A percentile compares a stretch with the other conserved stretches of the same genome.
Conservation (phyloP, 2,113 vertebrate genomes). For the Perccottus glenii region DNA sequence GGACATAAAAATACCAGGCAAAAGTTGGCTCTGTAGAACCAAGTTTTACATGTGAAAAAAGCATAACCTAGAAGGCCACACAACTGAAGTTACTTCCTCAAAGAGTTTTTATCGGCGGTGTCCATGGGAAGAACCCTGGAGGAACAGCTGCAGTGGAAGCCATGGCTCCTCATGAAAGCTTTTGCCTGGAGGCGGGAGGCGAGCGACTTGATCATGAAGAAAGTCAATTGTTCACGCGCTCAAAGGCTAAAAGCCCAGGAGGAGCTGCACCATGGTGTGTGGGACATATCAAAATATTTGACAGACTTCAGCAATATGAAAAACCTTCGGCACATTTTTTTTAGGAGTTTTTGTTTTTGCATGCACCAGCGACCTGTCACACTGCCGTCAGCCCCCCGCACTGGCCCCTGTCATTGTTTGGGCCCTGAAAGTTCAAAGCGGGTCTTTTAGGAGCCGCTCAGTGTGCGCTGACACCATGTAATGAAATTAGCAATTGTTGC, state of each 20-base stretch:
- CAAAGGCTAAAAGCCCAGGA: slow-evolving; percentile 88
- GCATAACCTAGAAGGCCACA: slow-evolving; percentile 60
- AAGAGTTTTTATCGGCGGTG: slow-evolving; percentile 57
- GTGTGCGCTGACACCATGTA: slow-evolving; percentile 92
- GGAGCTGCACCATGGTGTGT: slow-evolving; percentile 95
- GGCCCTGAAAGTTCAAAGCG: slow-evolving; percentile 89
- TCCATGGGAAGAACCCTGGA: slow-evolving; percentile 98
- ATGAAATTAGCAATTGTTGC: slow-evolving; percentile 94
- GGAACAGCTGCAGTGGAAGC: slow-evolving; percentile 82
- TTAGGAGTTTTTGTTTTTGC: slow-evolving; percentile 62
- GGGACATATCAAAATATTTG: slow-evolving; percentile 99
- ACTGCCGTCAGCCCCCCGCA: slow-evolving; percentile 85
- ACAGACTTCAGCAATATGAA: slow-evolving; percentile 99
- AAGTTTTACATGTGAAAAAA: slow-evolving; percentile 36
- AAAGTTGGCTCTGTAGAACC: background rate
- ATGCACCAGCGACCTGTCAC: slow-evolving; percentile 85
- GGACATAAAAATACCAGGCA: background rate
- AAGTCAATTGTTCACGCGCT: slow-evolving; percentile 91
- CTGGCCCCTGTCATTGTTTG: slow-evolving; percentile 92
- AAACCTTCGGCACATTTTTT: slow-evolving; percentile 82
- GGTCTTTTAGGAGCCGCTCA: slow-evolving; percentile 89
- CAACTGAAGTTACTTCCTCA: slow-evolving; percentile 63
- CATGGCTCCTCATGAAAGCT: slow-evolving; percentile 95
- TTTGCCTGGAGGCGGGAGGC: slow-evolving; percentile 92
- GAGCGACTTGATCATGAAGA: slow-evolving; percentile 92